Evolutionary conservation across 2,797 vertebrate genomes (phyloP).

Genomic region (Denticeps clupeoides): DNA sequence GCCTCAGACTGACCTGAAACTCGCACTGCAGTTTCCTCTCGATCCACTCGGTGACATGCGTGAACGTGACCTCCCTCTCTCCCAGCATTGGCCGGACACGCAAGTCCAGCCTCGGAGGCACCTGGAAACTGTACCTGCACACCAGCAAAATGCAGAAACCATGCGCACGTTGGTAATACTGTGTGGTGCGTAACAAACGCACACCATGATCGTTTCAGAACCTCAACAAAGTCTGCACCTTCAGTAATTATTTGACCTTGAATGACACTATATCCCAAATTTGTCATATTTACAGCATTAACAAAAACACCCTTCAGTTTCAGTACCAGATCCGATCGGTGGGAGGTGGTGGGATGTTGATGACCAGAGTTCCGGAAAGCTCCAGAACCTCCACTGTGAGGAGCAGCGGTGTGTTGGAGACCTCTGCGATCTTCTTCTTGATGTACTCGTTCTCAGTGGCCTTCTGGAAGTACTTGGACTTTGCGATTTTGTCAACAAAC

Average conservation of each 20-base stretch:
- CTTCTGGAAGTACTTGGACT: constrained; percentile 81
- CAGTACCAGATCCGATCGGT: constrained; percentile 78
- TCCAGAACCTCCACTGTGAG: constrained; percentile 76
- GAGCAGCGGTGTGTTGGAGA: constrained; percentile 76
- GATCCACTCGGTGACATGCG: constrained; percentile 78
- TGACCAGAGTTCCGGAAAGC: constrained; percentile 63
- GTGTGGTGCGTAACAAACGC: too few relatives aligned
- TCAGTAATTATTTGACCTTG: too few relatives aligned
- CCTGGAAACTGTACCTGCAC: constrained; percentile 68
- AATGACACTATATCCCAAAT: too few relatives aligned
- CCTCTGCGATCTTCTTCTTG: constrained; percentile 78
- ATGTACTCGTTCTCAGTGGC: constrained; percentile 82
- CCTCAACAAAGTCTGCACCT: too few relatives aligned
- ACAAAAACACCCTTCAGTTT: too few relatives aligned
- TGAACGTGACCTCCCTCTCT: constrained; percentile 74
- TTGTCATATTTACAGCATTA: not conserved
- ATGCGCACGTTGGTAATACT: too few relatives aligned
- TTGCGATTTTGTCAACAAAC: constrained; percentile 77
- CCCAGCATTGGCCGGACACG: constrained; percentile 72
- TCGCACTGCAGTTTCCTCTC: constrained; percentile 77
- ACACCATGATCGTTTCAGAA: too few relatives aligned
- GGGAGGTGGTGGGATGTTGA: constrained; percentile 78
- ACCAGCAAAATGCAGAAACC: constrained; percentile 1
- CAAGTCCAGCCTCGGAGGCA: constrained; percentile 71
- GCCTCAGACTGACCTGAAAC: constrained; percentile 67